Base-by-base conservation (phyloP, 2,113 vertebrate genomes). In the Prinia subflava region DNA sequence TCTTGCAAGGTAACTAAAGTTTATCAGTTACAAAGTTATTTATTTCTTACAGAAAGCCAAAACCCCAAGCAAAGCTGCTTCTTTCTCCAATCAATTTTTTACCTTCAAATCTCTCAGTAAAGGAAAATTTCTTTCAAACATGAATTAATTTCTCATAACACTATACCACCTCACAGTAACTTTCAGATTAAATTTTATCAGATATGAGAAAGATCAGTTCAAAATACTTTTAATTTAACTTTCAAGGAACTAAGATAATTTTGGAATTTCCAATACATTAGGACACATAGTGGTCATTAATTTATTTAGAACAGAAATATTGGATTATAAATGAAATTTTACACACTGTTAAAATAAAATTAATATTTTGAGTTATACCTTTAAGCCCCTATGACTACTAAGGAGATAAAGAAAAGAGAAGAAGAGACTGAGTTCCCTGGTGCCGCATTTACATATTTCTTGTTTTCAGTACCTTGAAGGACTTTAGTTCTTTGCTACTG, bases 21-120 rank as follows among this genome's bases (percentile, higher is more conserved):
- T 76, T 55, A 53, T 14, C 30, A 19, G 3, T 68, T 50, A 27
- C 1, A 19, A 33, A 23, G 21, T 56, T 59, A 14, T 37, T 42
- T 70, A n/a, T 24, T 73, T 17, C 37, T 42, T 60, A 22, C 5
- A 15, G 39, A 62, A 83, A 56, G 12, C 0, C 2, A 37, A 3
- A 10, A n/a, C 5, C 3, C 25, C 13, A 49, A 30, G 3, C 4
- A 76, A 68, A 71, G 23, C 1, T 5, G 0, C 5, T 1, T 64
- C 17, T 20, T 87, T 47, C 7, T 20, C 24, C 9, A 50, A 7
- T 1, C 4, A 64, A 11, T 87, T 46, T 44, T 69, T 30, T 56
- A 33, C 15, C 21, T 71, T 69, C 35, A 65, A 71, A 57, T 3
- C 5, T 57, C 8, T 44, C 27, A 52, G 9, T 69, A 56, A 56